Evolutionary conservation across 2,888 invertebrate species (phyloP).

Genomic region (Amorpha juglandis): DNA sequence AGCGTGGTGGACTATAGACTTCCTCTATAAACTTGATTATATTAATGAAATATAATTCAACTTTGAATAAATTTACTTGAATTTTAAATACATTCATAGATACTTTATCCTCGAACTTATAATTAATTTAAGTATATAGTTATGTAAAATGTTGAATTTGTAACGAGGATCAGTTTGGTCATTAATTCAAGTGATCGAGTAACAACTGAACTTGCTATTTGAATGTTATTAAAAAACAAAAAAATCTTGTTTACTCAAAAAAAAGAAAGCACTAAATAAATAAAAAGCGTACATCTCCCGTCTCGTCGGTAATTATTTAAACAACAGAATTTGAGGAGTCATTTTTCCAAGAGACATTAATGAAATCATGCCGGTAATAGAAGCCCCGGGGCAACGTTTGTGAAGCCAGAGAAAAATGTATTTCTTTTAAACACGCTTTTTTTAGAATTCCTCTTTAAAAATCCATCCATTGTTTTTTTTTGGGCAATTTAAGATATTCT

Average conservation of each 20-base stretch:
- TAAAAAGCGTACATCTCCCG: conserved; percentile 29
- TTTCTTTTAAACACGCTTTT: too few species aligned
- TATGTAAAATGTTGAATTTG: too few species aligned
- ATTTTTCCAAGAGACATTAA: conserved; percentile 57
- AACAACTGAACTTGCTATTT: conserved; percentile 2
- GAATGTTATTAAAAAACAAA: conserved; percentile 6
- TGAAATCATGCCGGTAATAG: conserved; percentile 64
- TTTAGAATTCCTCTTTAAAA: conserved; percentile 37
- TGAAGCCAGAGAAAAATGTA: conserved; percentile 40
- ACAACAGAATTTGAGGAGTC: conserved; percentile 51
- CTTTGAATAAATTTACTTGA: too few species aligned
- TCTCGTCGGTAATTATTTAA: conserved; percentile 57
- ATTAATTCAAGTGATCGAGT: background rate
- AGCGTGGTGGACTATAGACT: too few species aligned
- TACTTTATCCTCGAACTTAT: too few species aligned
- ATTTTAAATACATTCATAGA: too few species aligned
- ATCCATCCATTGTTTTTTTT: conserved; percentile 43
- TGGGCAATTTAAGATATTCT: conserved; percentile 36
- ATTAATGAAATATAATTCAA: too few species aligned
- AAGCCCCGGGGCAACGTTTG: conserved; percentile 42
- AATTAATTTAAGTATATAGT: too few species aligned
- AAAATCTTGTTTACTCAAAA: background rate
- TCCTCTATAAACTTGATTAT: too few species aligned
- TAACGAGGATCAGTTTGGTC: background rate
- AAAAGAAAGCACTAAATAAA: too few species aligned